Evolutionary conservation across 2,888 invertebrate species (phyloP).

Genomic region (Malthinus seriepunctatus): DNA sequence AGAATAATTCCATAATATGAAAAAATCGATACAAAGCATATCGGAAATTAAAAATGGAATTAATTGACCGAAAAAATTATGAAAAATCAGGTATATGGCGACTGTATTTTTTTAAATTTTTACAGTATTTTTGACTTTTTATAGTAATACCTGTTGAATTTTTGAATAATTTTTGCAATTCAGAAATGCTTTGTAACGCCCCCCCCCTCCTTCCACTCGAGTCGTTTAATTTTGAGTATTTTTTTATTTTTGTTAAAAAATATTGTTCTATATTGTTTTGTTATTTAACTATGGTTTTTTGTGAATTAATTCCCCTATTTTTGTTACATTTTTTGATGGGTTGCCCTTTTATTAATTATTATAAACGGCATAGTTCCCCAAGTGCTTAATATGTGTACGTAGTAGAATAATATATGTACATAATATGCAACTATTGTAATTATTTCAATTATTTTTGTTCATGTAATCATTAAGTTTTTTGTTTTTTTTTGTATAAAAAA

Average conservation of each 20-base stretch:
- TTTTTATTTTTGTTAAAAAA: slow-evolving; percentile 19
- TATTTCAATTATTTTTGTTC: slow-evolving; percentile 24
- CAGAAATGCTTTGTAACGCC: slow-evolving; percentile 30
- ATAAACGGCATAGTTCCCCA: slow-evolving; percentile 38
- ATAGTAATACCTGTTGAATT: slow-evolving; percentile 36
- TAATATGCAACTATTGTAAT: slow-evolving; percentile 28
- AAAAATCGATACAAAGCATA: slow-evolving; percentile 30
- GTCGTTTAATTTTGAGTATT: slow-evolving; percentile 4
- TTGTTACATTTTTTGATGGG: slow-evolving; percentile 25
- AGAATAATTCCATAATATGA: slow-evolving; percentile 15
- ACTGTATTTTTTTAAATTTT: background rate
- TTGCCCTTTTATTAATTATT: slow-evolving; percentile 22
- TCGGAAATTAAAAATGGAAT: slow-evolving; percentile 21
- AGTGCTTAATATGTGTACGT: slow-evolving; percentile 39
- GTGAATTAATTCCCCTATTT: slow-evolving; percentile 27
- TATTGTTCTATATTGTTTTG: slow-evolving; percentile 21
- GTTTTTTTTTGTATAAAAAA: background rate
- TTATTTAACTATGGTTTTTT: slow-evolving; percentile 19
- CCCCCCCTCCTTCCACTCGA: too few relatives aligned
- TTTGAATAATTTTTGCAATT: slow-evolving; percentile 38
- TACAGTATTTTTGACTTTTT: slow-evolving; percentile 21
- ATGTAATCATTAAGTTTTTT: background rate
- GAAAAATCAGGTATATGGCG: background rate
- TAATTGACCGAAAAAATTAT: slow-evolving; percentile 7
- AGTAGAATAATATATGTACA: slow-evolving; percentile 38